These are phyloP conservation scores for Halichoerus grypus DNA, from an alignment of 2,113 vertebrate genomes.

Conservation along the genomic window DNA sequence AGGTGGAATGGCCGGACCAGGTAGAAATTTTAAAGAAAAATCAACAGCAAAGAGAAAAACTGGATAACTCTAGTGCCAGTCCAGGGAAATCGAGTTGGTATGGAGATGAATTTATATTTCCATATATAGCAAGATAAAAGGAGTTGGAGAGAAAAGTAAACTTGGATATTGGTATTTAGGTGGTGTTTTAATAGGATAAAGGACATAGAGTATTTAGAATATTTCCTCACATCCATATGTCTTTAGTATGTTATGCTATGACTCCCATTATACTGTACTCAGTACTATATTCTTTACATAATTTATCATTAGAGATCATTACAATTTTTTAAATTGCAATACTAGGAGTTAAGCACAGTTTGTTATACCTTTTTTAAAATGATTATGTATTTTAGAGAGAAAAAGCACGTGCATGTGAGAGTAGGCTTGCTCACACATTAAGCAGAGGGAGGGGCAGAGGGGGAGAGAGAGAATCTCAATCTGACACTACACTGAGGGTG, in stretches of 20 bases:
- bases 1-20: background rate
- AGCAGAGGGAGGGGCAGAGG: background rate
- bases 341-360: background rate
- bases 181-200: background rate
- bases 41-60: background rate
- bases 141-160: background rate
- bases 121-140: background rate
- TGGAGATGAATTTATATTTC: background rate
- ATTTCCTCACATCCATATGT: background rate
- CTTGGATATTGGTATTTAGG: background rate
- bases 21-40: background rate
- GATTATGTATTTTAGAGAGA: background rate
- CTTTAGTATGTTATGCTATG: background rate
- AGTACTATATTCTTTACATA: background rate
- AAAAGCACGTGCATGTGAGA: background rate
- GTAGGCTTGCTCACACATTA: background rate
- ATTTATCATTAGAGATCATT: background rate
- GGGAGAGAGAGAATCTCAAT: background rate
- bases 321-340: background rate
- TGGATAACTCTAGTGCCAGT: background rate
- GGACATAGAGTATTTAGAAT: background rate
- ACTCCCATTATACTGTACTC: background rate
- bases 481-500: background rate
- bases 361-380: background rate
- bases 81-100: background rate